phyloP scores from a whole-genome alignment of 2,113 vertebrate genomes.

The Jaculus jaculus region DNA sequence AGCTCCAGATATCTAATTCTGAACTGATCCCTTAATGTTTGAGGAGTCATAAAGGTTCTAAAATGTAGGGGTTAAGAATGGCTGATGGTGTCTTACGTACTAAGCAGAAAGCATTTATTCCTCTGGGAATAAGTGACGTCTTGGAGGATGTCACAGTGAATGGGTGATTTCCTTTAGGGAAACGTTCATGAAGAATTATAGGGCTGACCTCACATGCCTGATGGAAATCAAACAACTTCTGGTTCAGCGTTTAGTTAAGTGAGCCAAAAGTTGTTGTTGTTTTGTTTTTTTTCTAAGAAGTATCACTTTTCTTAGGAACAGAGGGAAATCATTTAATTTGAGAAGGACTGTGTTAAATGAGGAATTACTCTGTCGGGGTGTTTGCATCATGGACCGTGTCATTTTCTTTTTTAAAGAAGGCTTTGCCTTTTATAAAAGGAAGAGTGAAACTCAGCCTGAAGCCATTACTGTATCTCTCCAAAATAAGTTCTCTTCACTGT shows the following conservation, averaged over 20 bases:
- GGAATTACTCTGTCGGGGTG: background rate
- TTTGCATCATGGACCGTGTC: background rate
- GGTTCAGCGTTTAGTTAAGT: conserved; percentile 40
- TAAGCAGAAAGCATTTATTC: background rate
- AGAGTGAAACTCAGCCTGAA: background rate
- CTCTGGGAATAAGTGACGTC: background rate
- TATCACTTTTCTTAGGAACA: conserved; percentile 1
- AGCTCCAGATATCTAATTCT: background rate
- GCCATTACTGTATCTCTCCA: background rate
- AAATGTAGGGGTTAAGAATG: background rate
- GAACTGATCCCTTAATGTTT: background rate
- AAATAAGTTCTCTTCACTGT: background rate
- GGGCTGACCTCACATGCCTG: background rate
- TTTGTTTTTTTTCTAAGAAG: too few species aligned
- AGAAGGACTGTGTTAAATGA: conserved; percentile 19
- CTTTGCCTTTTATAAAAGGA: background rate
- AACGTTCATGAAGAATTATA: background rate
- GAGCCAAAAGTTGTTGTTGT: background rate
- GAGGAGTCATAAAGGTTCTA: background rate
- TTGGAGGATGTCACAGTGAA: background rate
- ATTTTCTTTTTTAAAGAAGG: background rate
- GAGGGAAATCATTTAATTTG: conserved; percentile 17
- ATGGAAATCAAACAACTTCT: conserved; percentile 11
- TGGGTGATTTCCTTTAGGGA: conserved; percentile 46
- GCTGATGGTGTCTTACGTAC: background rate